Percentiles rank a stretch among this genome's conserved stretches.
Conservation (phyloP, 2,797 vertebrate species). For the Harpagifer antarcticus region DNA sequence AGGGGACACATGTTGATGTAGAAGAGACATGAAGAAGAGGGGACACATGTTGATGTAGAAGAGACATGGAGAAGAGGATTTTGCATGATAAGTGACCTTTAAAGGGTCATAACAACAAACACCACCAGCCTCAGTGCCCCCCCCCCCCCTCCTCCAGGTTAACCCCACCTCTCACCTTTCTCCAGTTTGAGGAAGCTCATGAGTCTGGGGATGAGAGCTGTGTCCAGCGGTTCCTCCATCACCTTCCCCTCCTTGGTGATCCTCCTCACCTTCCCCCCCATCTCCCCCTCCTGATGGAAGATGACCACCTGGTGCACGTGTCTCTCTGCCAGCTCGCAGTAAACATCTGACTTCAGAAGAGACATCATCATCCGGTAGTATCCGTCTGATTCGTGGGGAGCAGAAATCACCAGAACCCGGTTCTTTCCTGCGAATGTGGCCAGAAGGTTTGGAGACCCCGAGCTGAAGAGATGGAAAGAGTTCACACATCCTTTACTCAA, state of each 20-base stretch:
- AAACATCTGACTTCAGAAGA: conserved; percentile 93
- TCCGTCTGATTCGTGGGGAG: conserved; percentile 94
- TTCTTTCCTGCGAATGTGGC: conserved; percentile 96
- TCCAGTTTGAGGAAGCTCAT: conserved; percentile 96
- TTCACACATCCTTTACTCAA: too few relatives aligned
- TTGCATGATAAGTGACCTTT: too few relatives aligned
- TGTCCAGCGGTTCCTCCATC: conserved; percentile 93
- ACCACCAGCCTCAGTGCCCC: neutral
- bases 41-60: too few relatives aligned
- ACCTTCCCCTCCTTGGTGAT: conserved; percentile 94
- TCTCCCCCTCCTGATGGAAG: conserved; percentile 94
- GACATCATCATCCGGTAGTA: conserved; percentile 99
- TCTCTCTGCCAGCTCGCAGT: conserved; percentile 95
- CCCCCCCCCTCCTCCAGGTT: neutral
- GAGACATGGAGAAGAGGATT: too few relatives aligned
- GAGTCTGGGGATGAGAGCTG: conserved; percentile 91
- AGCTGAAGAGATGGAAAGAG: conserved; percentile 40
- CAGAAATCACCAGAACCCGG: conserved; percentile 94
- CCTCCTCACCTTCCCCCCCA: conserved; percentile 92
- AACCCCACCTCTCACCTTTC: conserved; percentile 82
- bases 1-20: too few relatives aligned
- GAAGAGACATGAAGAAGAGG: too few relatives aligned
- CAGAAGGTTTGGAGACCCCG: conserved; percentile 92
- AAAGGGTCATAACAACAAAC: neutral
- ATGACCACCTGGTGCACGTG: conserved; percentile 96